A percentile compares a stretch with the other conserved stretches of the same genome.
These are phyloP conservation scores for Hapalemur alaotrensis DNA, from an alignment of 2,797 vertebrate species.

Conservation along the genomic window DNA sequence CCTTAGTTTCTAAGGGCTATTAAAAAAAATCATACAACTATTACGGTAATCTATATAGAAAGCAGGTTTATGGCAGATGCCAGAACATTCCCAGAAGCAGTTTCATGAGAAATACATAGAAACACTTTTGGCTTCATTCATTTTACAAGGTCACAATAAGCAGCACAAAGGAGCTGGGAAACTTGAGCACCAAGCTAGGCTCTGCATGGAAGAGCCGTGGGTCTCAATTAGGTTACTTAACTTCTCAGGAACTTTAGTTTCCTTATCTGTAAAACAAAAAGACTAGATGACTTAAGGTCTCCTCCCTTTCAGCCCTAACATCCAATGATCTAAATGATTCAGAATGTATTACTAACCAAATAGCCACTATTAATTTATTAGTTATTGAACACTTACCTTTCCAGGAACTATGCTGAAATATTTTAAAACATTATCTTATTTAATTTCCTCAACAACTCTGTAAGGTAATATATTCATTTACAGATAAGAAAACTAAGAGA, in stretches of 20 bases:
- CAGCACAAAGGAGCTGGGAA: not conserved
- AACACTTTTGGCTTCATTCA: constrained; percentile 8
- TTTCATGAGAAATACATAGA: constrained; percentile 16
- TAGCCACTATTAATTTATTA: not conserved
- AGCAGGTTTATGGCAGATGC: not conserved
- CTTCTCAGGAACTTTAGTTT: not conserved
- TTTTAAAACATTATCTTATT: not conserved
- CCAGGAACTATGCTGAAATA: constrained; percentile 1
- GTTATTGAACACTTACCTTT: not conserved
- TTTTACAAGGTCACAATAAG: not conserved
- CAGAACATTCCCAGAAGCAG: not conserved
- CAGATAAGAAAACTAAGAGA: not conserved
- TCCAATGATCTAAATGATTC: constrained; percentile 10
- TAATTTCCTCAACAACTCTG: not conserved
- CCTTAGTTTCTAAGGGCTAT: not conserved
- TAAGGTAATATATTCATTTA: not conserved
- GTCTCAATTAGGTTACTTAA: not conserved
- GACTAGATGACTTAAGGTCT: not conserved
- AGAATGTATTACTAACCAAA: constrained; percentile 4
- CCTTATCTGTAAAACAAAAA: not conserved
- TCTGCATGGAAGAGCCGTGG: not conserved
- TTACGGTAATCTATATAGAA: not conserved
- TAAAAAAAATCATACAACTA: not conserved
- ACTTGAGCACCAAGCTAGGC: not conserved
- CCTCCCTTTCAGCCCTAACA: not conserved